These are phyloP conservation scores for Plotosus lineatus DNA, from an alignment of 2,113 vertebrate species.

Conservation along the genomic window DNA sequence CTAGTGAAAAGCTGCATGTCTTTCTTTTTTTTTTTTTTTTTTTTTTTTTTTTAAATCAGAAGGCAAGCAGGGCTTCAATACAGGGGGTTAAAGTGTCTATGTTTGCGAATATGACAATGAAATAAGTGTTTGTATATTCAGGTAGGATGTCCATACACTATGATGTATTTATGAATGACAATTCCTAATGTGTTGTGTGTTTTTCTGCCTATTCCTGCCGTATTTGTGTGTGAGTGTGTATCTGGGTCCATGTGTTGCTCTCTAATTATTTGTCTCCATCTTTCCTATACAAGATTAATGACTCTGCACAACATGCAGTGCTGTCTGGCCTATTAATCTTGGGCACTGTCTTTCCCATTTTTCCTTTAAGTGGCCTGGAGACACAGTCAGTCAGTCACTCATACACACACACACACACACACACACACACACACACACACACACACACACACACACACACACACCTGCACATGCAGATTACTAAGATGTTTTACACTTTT, in stretches of 20 bases:
- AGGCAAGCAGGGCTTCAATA: not conserved
- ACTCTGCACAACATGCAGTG: constrained; percentile 54
- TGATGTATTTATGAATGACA: not conserved
- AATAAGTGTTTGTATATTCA: constrained; percentile 33
- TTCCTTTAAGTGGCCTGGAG: not conserved
- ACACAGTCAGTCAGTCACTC: not conserved
- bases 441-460: not conserved
- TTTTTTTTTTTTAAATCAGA: not conserved
- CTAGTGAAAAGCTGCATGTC: constrained; percentile 33
- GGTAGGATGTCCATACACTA: not conserved
- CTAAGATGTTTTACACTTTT: constrained; percentile 3
- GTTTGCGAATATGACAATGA: constrained; percentile 25
- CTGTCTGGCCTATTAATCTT: constrained; percentile 65
- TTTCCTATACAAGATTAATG: constrained; percentile 69
- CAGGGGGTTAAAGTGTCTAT: constrained; percentile 14
- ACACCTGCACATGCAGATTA: constrained; percentile 22
- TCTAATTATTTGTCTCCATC: constrained; percentile 65
- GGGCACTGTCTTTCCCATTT: constrained; percentile 43
- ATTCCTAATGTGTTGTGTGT: constrained; percentile 21
- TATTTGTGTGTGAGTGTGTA: constrained; percentile 4
- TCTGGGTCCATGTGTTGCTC: constrained; percentile 57
- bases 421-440: not conserved
- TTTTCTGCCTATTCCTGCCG: constrained; percentile 12
- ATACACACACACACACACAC: constrained; percentile 12
- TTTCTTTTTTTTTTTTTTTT: not conserved